These are phyloP conservation scores for Netelia inedita DNA, from an alignment of 2,888 invertebrate genomes.

Conservation along the genomic window DNA sequence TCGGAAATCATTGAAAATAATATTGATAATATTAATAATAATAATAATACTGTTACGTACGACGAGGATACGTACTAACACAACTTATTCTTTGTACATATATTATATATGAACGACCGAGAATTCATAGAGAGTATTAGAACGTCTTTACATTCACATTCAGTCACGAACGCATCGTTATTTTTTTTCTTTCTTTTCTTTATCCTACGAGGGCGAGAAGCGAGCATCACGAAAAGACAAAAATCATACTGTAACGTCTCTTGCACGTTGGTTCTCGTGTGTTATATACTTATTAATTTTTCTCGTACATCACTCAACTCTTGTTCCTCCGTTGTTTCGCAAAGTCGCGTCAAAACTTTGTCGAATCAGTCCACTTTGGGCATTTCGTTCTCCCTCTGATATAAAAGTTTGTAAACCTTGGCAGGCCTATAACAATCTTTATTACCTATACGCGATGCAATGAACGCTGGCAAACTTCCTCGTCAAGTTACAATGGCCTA, in stretches of 20 bases:
- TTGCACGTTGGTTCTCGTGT: background rate
- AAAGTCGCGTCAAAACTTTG: background rate
- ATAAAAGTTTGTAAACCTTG: background rate
- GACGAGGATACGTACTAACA: slow-evolving; percentile 40
- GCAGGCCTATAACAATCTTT: slow-evolving; percentile 36
- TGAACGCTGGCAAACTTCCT: slow-evolving; percentile 13
- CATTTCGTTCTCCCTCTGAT: background rate
- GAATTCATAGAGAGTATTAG: slow-evolving; percentile 37
- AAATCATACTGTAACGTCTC: background rate
- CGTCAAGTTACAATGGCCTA: slow-evolving; percentile 40
- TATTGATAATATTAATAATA: slow-evolving; percentile 18
- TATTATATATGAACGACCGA: slow-evolving; percentile 54
- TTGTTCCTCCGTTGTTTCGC: background rate
- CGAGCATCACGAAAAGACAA: slow-evolving; percentile 18
- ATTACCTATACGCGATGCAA: slow-evolving; percentile 5
- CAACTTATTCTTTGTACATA: slow-evolving; percentile 71
- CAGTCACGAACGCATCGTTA: slow-evolving; percentile 12
- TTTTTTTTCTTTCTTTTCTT: slow-evolving; percentile 4
- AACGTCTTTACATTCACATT: slow-evolving; percentile 23
- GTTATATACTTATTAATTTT: background rate
- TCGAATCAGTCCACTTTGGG: background rate
- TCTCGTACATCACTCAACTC: background rate
- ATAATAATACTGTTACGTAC: slow-evolving; percentile 49
- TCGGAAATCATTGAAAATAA: slow-evolving; percentile 37
- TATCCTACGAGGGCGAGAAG: background rate